Base-by-base conservation (phyloP, 2,888 invertebrate species). In the Mimachlamys varia region DNA sequence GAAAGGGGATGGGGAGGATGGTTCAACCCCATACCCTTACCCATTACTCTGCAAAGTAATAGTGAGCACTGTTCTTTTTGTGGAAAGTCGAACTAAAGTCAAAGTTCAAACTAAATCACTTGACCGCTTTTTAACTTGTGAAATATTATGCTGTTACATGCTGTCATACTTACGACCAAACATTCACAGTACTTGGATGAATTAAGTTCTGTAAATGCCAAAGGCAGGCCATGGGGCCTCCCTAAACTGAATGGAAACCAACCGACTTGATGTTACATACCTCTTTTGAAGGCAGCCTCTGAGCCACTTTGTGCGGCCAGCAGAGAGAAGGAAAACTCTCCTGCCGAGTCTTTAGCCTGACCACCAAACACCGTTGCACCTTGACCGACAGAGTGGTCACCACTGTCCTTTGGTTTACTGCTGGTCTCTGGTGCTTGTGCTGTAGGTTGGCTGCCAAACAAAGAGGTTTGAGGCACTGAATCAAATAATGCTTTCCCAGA, bases 251-350 rank as follows among this genome's bases (percentile, higher is more conserved):
- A 44, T 44, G 44, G 44, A 58, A 58, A n/a, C 58, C 10, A 3
- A 22, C 4, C 10, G n/a, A 22, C n/a, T 58, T 76, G 76, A 12
- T 44, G 44, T 12, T 27, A 90, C 88, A n/a, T 19, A 90, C 90
- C 90, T 90, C 89, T 90, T 27, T 87, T 89, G 58, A 90, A 90
- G 19, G 89, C 89, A 55, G 50, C 13, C n/a, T 87, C 50, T 4
- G 53, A 58, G 1, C 50, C 90, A 49, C 91, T 58, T 33, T 89
- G 87, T 17, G 91, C 91, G 7, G 94, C 94, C 19, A 94, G 89
- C 0, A 93, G 91, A 15, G 94, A 92, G 88, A 94, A 94, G 19
- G 94, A 93, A 90, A 94, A 92, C 4, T 90, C 91, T 58, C 87
- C 88, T n/a, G 89, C 88, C 62, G 88, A 91, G 13, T 53, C 50